phyloP scores from a whole-genome alignment of 2,888 invertebrate species.

The Stomorhina lunata region DNA sequence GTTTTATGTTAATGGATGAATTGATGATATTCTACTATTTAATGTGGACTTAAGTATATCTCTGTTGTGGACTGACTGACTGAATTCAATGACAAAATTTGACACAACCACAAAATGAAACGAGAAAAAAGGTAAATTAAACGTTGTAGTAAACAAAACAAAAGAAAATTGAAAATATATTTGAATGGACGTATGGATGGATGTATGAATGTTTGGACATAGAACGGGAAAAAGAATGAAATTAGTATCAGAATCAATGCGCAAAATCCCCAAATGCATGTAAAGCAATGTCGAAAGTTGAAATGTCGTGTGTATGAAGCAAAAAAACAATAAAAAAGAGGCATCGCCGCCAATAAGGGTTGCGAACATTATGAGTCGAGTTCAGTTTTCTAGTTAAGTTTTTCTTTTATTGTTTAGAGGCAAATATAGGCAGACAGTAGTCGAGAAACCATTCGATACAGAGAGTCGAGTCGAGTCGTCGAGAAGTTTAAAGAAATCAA shows the following conservation, averaged over 20 bases:
- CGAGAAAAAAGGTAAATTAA: conserved; percentile 11
- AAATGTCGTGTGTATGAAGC: conserved; percentile 35
- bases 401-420: conserved; percentile 21
- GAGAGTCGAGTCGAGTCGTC: conserved; percentile 15
- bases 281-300: conserved; percentile 34
- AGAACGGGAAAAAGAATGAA: neutral
- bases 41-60: too few relatives aligned
- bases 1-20: neutral
- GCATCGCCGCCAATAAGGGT: conserved; percentile 49
- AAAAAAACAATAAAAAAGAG: neutral
- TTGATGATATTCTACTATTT: neutral
- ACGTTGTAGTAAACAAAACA: conserved; percentile 54
- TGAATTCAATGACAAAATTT: conserved; percentile 55
- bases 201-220: neutral
- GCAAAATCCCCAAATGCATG: conserved; percentile 39
- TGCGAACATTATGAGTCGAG: conserved; percentile 47
- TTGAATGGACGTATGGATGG: neutral
- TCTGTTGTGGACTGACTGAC: conserved; percentile 34
- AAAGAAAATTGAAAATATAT: conserved; percentile 13
- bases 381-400: conserved; percentile 42
- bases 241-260: conserved; percentile 25
- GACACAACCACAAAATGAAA: conserved; percentile 27
- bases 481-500: conserved; percentile 54
- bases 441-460: conserved; percentile 21
- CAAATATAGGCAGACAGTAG: conserved; percentile 18